phyloP scores from a whole-genome alignment of 2,888 invertebrate genomes.

The Acanthopleura granulata region DNA sequence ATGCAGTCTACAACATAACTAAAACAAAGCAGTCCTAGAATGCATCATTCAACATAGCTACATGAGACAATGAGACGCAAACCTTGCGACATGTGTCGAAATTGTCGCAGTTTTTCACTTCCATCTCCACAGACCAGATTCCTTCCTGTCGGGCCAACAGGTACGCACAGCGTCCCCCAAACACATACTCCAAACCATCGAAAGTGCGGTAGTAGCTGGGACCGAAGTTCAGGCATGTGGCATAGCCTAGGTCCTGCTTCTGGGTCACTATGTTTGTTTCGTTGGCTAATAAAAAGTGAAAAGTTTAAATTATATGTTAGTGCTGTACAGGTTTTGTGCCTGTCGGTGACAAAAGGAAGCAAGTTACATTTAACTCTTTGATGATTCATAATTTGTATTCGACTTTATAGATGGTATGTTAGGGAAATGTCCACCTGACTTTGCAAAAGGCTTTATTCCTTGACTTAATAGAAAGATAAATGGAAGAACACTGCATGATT shows the following conservation, averaged over 20 bases:
- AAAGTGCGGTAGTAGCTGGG: conserved; percentile 79
- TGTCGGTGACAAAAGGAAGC: neutral
- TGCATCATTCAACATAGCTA: too few relatives aligned
- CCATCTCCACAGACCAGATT: conserved; percentile 28
- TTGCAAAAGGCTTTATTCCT: too few relatives aligned
- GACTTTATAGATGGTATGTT: too few relatives aligned
- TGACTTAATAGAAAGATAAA: too few relatives aligned
- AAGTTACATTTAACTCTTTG: neutral
- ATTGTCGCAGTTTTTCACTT: conserved; percentile 35
- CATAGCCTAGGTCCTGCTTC: conserved; percentile 26
- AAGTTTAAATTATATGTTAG: too few relatives aligned
- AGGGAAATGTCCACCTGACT: too few relatives aligned
- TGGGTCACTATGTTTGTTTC: conserved; percentile 15
- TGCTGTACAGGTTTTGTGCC: too few relatives aligned
- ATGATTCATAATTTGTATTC: too few relatives aligned
- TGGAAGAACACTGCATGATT: too few relatives aligned
- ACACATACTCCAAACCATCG: conserved; percentile 82
- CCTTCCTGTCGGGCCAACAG: conserved; percentile 70
- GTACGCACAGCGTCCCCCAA: conserved; percentile 79
- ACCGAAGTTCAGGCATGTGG: conserved; percentile 30
- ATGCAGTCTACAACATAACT: too few relatives aligned
- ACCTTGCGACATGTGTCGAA: conserved; percentile 28
- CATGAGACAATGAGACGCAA: neutral
- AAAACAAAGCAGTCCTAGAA: too few relatives aligned
- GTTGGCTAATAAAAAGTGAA: neutral